Evolutionary conservation across 2,888 invertebrate species (phyloP), one percentile per base, ranked within the genome.

Genomic region (Pseudococcus viburni): DNA sequence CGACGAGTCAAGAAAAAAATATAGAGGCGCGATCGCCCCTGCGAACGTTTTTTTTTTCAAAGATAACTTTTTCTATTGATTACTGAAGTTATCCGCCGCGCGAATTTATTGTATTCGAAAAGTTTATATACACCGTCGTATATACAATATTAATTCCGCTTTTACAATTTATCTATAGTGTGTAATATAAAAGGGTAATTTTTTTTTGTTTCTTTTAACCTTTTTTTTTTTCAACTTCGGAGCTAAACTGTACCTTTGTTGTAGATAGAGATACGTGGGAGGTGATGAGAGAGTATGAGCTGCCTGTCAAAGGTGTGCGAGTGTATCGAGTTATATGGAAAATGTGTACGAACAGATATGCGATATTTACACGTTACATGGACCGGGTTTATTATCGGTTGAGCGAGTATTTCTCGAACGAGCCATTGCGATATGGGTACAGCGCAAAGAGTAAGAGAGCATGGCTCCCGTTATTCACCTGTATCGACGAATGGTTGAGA

Each of bases 111-210:
- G 68, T 26, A 68, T 26, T 26, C 26, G 17, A 68, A 68, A 68
- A 68, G 26, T 68, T 68, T 68, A 68, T 42, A 42, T 42, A 42
- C 42, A 42, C n/a, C n/a, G 7, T n/a, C 59, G n/a, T 26, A 64
- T 26, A 68, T 26, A 68, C 26, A 26, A 68, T 68, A 68, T 68
- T 68, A 68, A 68, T 68, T 68, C 68, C 68, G 68, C 68, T 68
- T 68, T 68, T 26, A 68, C 26, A 59, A 59, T 59, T 59, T n/a
- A 59, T 59, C 59, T 59, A n/a, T n/a, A n/a, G 59, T 59, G 59
- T 22, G 22, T 42, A 42, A 42, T 26, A 68, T 26, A 26, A 68
- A 68, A 68, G 59, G 59, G 26, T 68, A 68, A 68, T 68, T 68
- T 68, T 68, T 68, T 68, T 68, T 26, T 68, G 22, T 68, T 68